Evolutionary conservation across 2,888 invertebrate genomes (phyloP).

Genomic region (Cyclophora albipunctata): DNA sequence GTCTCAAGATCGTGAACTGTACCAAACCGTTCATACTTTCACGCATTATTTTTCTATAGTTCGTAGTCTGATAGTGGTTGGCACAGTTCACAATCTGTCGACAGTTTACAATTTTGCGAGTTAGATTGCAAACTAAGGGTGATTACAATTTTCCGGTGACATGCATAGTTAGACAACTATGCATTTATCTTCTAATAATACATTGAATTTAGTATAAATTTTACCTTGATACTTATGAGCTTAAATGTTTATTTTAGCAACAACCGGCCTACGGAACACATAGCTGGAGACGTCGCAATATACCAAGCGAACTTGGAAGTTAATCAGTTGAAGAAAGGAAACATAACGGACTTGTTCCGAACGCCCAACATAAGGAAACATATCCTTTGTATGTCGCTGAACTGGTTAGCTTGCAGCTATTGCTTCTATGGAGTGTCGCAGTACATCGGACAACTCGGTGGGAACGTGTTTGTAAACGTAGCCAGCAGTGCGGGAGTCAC

Average conservation of each 20-base stretch:
- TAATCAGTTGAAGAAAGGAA: constrained; percentile 63
- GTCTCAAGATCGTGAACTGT: too few species aligned
- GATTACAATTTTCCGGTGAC: too few species aligned
- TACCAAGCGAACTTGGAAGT: constrained; percentile 42
- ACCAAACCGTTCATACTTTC: too few species aligned
- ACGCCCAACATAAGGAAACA: constrained; percentile 82
- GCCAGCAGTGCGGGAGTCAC: constrained; percentile 82
- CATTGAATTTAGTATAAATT: too few species aligned
- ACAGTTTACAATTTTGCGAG: too few species aligned
- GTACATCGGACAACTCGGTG: constrained; percentile 85
- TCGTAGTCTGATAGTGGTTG: too few species aligned
- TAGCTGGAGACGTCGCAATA: constrained; percentile 54
- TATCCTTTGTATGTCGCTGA: constrained; percentile 81
- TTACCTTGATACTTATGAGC: too few species aligned
- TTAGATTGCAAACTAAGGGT: too few species aligned
- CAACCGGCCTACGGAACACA: constrained; percentile 58
- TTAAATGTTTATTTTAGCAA: constrained; percentile 44
- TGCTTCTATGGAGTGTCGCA: constrained; percentile 87
- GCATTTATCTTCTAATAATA: too few species aligned
- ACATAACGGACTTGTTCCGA: constrained; percentile 79
- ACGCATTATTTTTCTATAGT: too few species aligned
- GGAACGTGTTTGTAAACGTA: constrained; percentile 88
- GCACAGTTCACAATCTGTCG: too few species aligned
- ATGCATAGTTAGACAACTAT: too few species aligned
- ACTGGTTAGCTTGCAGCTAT: constrained; percentile 88